Evolutionary conservation across 2,888 invertebrate species (phyloP).

Genomic region (Tipula helvola): DNA sequence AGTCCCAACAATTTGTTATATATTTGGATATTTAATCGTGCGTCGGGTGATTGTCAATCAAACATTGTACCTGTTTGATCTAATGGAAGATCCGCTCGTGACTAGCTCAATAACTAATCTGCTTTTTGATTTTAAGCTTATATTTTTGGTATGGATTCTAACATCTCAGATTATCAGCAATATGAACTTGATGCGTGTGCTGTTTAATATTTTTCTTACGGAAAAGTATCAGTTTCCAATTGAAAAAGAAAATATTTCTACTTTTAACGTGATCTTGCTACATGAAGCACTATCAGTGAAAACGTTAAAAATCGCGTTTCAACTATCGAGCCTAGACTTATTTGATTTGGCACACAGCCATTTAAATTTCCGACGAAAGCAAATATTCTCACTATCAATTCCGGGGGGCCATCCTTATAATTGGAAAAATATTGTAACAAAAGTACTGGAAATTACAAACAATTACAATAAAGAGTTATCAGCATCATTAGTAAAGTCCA

Average conservation of each 20-base stretch:
- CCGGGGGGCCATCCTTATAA: slow-evolving; percentile 82
- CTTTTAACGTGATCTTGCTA: slow-evolving; percentile 39
- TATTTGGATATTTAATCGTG: slow-evolving; percentile 46
- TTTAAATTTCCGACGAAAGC: slow-evolving; percentile 44
- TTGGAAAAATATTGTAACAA: slow-evolving; percentile 59
- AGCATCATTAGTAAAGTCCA: slow-evolving; percentile 32
- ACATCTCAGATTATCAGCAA: slow-evolving; percentile 55
- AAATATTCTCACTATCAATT: slow-evolving; percentile 60
- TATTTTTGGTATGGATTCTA: slow-evolving; percentile 57
- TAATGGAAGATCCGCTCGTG: slow-evolving; percentile 24
- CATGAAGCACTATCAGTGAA: slow-evolving; percentile 43
- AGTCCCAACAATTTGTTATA: slow-evolving; percentile 48
- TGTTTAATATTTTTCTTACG: slow-evolving; percentile 58
- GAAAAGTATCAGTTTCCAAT: slow-evolving; percentile 56
- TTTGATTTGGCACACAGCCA: slow-evolving; percentile 44
- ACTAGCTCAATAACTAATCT: slow-evolving; percentile 15
- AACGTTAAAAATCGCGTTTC: slow-evolving; percentile 52
- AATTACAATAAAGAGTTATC: slow-evolving; percentile 53
- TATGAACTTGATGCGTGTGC: slow-evolving; percentile 54
- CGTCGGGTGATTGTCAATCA: slow-evolving; percentile 42
- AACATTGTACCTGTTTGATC: slow-evolving; percentile 41
- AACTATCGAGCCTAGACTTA: slow-evolving; percentile 65
- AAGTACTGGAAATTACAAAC: slow-evolving; percentile 48
- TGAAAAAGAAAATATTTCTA: slow-evolving; percentile 29
- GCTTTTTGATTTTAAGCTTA: slow-evolving; percentile 28